Base-by-base conservation (phyloP, 1,140 invertebrate species). In the Drosophila cardini region DNA sequence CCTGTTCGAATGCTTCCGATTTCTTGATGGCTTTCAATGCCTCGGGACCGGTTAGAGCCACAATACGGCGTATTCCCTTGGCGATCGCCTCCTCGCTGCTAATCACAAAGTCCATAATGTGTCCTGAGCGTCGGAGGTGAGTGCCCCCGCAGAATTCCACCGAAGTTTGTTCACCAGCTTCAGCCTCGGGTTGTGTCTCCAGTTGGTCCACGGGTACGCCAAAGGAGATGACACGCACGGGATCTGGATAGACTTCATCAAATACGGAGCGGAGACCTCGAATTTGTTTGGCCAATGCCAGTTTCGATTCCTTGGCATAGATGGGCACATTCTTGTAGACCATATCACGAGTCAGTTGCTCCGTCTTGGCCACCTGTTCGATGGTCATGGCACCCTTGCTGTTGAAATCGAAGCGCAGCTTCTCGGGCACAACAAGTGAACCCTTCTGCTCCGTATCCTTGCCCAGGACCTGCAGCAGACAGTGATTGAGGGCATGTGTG, bases 91-190 rank as follows among this genome's bases (percentile, higher is more conserved):
- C 99, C 94, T 99, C 99, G 87, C 96, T 97, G 2, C 97, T 94
- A 87, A 99, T 99, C 0, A 99, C 96, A 93, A 99, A 98, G 80
- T 98, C 95, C 52, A 97, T 98, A 90, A 99, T 97, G 90, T 99
- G 98, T 0, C 96, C 96, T 26, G 97, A 96, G 78, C 95, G 95
- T 76, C 96, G 94, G 46, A 99, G 94, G 94, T 99, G 98, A 5
- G 99, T 99, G 86, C 99, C 99, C 72, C 99, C 99, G 93, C 99
- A 99, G 93, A 99, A 99, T 93, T 99, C 99, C n/a, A 99, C 97
- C 18, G 98, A 99, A 1, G 98, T 99, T 52, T 95, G 93, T 48
- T 94, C 94, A 4, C 96, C 98, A 45, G 94, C 94, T 11, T 95
- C 93, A 21, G 95, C 94, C 38, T 96, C 94, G 1, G 98, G 98